Conservation (phyloP, 1,140 invertebrate species). For the Trialeurodes vaporariorum region DNA sequence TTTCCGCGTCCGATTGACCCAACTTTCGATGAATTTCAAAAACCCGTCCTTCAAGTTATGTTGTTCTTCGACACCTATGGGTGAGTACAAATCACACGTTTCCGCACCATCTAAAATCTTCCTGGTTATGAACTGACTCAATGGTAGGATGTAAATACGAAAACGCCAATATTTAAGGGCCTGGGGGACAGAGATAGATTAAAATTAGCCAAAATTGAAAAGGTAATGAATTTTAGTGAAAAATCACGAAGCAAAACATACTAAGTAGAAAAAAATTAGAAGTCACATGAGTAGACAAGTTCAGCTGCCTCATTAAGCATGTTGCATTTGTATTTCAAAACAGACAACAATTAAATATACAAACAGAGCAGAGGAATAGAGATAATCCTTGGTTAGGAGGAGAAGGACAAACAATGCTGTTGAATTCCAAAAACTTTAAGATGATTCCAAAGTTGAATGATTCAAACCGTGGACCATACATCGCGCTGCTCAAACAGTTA, state of each 20-base stretch:
- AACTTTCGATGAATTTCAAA: constrained; percentile 74
- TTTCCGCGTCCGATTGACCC: constrained; percentile 74
- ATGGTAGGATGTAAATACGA: constrained; percentile 73
- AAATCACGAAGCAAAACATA: too few relatives aligned
- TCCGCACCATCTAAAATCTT: constrained; percentile 54
- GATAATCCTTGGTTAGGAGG: neutral
- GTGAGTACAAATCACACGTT: constrained; percentile 70
- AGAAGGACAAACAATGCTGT: neutral
- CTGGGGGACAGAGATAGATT: constrained; percentile 36
- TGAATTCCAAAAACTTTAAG: neutral
- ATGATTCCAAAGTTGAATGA: too few relatives aligned
- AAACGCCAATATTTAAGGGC: constrained; percentile 90
- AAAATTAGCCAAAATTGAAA: too few relatives aligned
- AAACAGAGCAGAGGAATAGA: neutral
- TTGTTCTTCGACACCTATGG: constrained; percentile 48
- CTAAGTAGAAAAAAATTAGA: too few relatives aligned
- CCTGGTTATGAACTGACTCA: constrained; percentile 54
- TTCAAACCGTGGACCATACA: neutral
- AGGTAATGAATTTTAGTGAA: too few relatives aligned
- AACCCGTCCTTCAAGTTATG: constrained; percentile 55
- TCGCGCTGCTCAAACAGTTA: too few relatives aligned
- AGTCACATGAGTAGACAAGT: too few relatives aligned
- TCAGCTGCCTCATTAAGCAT: too few relatives aligned
- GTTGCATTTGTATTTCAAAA: too few relatives aligned
- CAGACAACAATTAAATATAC: neutral